Conservation (phyloP, 2,113 vertebrate species). For the Sarotherodon lohbergeri region DNA sequence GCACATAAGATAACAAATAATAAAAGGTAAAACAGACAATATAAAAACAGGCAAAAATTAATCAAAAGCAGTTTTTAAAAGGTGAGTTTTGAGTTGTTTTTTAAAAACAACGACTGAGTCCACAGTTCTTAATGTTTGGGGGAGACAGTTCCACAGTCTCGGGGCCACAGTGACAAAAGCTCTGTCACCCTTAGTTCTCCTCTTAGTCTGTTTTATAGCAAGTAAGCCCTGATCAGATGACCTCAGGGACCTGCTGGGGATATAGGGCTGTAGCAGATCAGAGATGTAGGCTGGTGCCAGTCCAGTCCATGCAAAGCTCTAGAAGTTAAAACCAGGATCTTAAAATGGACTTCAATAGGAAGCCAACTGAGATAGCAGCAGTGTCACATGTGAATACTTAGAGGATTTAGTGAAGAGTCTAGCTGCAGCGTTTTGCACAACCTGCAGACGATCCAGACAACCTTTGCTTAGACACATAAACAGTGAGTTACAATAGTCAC, state of each 20-base stretch:
- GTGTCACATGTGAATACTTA: neutral
- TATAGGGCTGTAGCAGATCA: neutral
- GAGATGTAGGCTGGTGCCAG: neutral
- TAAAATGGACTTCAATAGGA: neutral
- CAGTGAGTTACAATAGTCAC: accelerated
- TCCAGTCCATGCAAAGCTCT: neutral
- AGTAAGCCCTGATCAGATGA: neutral
- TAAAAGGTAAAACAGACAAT: neutral
- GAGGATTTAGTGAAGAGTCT: no score
- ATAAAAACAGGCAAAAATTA: neutral
- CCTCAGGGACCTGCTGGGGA: neutral
- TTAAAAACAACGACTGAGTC: neutral
- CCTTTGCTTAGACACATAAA: no score
- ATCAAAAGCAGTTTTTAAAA: neutral
- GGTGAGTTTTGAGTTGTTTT: neutral
- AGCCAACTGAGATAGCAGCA: accelerated
- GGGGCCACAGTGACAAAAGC: neutral
- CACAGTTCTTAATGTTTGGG: neutral
- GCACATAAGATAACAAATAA: neutral
- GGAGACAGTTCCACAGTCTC: neutral
- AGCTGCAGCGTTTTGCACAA: accelerated
- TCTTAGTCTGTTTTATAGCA: neutral
- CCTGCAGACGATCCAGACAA: no score
- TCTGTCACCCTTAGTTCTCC: neutral
- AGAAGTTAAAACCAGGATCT: neutral